Evolutionary conservation across 2,113 vertebrate genomes (phyloP).

Genomic region (Tetrax tetrax): DNA sequence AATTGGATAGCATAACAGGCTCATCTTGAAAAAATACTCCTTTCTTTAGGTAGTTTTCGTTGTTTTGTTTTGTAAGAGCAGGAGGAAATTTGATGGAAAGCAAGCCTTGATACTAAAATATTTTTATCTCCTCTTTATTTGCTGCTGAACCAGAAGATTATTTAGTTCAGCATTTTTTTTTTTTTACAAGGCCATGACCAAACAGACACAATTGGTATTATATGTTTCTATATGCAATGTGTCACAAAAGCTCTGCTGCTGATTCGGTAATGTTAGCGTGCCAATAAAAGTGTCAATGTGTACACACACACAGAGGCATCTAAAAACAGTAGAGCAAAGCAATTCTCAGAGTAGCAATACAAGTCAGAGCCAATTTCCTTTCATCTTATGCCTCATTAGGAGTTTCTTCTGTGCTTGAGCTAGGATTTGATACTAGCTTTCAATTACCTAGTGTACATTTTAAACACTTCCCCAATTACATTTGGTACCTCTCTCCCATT

Average conservation of each 20-base stretch:
- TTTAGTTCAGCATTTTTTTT: not conserved
- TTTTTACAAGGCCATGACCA: not conserved
- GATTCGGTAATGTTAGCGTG: not conserved
- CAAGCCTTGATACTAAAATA: not conserved
- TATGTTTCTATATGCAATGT: not conserved
- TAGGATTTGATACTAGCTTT: not conserved
- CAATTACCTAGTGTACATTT: constrained; percentile 1
- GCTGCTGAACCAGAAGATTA: not conserved
- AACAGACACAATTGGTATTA: not conserved
- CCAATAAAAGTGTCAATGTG: not conserved
- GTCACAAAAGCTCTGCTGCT: not conserved
- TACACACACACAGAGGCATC: not conserved
- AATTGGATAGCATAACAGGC: not conserved
- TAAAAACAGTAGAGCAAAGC: not conserved
- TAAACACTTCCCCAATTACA: constrained; percentile 37
- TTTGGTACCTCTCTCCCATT: not conserved
- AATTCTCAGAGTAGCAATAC: not conserved
- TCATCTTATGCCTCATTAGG: constrained; percentile 7
- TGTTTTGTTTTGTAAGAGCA: not conserved
- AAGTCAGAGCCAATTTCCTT: not conserved
- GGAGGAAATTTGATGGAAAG: not conserved
- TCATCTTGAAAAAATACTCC: not conserved
- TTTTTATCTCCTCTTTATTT: not conserved
- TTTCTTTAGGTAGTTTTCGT: not conserved
- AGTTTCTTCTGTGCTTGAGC: not conserved